phyloP scores from a whole-genome alignment of 2,797 vertebrate species.

The Sebastolobus altivelis region DNA sequence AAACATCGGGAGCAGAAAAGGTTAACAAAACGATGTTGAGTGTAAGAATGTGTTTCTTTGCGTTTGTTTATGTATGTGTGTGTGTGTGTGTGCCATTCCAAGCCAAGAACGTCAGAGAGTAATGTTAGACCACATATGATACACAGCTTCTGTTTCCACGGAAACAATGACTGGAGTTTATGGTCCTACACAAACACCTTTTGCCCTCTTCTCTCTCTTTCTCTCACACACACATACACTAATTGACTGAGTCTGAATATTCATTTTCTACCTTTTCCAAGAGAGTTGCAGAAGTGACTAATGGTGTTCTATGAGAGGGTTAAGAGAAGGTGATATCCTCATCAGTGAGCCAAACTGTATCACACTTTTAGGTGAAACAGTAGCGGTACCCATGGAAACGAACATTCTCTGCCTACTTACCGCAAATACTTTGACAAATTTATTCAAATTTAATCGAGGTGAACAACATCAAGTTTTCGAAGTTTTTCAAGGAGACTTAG shows the following conservation, averaged over 20 bases:
- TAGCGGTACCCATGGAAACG: not conserved
- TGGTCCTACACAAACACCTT: slow-evolving; percentile 40
- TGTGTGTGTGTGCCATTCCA: not conserved
- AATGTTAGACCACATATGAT: slow-evolving; percentile 24
- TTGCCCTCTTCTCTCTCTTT: not conserved
- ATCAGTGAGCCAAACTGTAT: slow-evolving; percentile 3
- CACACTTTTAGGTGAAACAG: not conserved
- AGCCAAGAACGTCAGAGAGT: slow-evolving; percentile 29
- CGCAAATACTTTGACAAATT: not conserved
- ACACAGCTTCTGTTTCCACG: slow-evolving; percentile 52
- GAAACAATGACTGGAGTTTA: slow-evolving; percentile 53
- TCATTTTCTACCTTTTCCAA: not conserved
- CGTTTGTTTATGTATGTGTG: not conserved
- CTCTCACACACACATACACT: not conserved
- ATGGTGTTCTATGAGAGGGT: not conserved
- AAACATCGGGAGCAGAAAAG: not conserved
- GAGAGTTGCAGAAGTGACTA: slow-evolving; percentile 12
- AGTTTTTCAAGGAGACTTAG: slow-evolving; percentile 1
- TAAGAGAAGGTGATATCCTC: slow-evolving; percentile 2
- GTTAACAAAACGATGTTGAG: not conserved
- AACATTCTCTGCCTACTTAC: not conserved
- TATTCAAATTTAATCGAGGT: slow-evolving; percentile 9
- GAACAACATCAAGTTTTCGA: not conserved
- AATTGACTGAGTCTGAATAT: slow-evolving; percentile 15
- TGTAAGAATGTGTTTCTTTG: not conserved